Base-by-base conservation (phyloP, 2,888 invertebrate species). In the Lymantria dispar region DNA sequence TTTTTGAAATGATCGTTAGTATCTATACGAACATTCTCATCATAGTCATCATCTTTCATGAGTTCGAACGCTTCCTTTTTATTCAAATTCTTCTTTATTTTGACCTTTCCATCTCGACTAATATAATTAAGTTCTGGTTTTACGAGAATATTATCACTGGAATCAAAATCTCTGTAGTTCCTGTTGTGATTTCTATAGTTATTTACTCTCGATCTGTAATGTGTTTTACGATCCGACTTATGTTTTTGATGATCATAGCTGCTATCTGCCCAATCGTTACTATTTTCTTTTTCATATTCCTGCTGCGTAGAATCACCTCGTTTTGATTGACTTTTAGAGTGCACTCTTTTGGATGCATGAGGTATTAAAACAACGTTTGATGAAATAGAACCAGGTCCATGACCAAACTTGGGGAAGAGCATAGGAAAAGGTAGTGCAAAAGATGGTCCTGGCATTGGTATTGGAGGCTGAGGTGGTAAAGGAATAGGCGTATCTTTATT, bases 401-500 rank as follows among this genome's bases (percentile, higher is more conserved):
- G 8, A 0, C 7, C 12, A 12, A 14, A 14, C 40, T 15, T 40
- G 8, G 40, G 40, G 10, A 13, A 31, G n/a, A 33, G 39, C 1
- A 44, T 8, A 13, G 60, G 61, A 0, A 67, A 37, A 0, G 71
- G 72, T 9, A 62, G 37, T 3, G 69, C 68, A 3, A 14, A 52
- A 13, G 66, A 62, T 9, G 33, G 40, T 7, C 52, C 45, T 43
- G 31, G 14, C 13, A 52, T 38, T 39, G 52, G 52, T 5, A 22
- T 8, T 14, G 52, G 52, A 15, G 52, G 41, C 5, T n/a, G 40
- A 10, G 68, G 69, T 13, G 74, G 69, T 36, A 66, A 50, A 0
- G 80, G 78, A 8, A 43, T 15, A 7, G 83, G 80, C 2, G 68
- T 67, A 8, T 77, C 70, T 39, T 65, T 62, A 5, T 57, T 50